A percentile compares a stretch with the other conserved stretches of the same genome.
Evolutionary conservation across 1,140 invertebrate species (phyloP).

Genomic region (Pseudomyrmex gracilis): DNA sequence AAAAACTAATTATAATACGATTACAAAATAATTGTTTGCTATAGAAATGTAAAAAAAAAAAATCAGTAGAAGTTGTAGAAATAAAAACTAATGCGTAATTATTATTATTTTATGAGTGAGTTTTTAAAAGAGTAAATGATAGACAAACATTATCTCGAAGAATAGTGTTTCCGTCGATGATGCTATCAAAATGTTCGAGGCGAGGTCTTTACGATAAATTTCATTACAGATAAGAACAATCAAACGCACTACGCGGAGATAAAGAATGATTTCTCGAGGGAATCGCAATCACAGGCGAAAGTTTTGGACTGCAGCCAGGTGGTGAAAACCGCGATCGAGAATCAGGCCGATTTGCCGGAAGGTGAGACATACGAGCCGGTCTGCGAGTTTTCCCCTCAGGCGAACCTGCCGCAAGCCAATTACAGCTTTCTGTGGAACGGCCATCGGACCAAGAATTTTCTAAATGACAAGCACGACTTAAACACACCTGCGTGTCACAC

Average conservation of each 20-base stretch:
- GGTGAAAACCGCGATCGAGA: slow-evolving; percentile 69
- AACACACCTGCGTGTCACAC: background rate
- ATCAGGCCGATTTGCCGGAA: slow-evolving; percentile 48
- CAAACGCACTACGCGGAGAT: slow-evolving; percentile 53
- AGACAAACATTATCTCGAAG: background rate
- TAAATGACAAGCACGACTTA: background rate
- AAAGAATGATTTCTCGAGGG: slow-evolving; percentile 38
- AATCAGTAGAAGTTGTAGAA: background rate
- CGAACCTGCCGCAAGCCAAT: slow-evolving; percentile 66
- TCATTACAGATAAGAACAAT: slow-evolving; percentile 46
- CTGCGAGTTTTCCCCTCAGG: slow-evolving; percentile 50
- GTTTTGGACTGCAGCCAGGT: slow-evolving; percentile 61
- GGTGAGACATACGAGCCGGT: slow-evolving; percentile 65
- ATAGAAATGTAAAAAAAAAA: background rate
- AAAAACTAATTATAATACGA: too few species aligned
- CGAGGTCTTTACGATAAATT: slow-evolving; percentile 4
- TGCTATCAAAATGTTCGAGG: background rate
- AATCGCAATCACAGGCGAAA: slow-evolving; percentile 58
- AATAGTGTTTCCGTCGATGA: background rate
- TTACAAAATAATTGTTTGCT: background rate
- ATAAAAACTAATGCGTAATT: background rate
- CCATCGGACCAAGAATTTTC: slow-evolving; percentile 30
- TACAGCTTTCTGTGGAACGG: slow-evolving; percentile 80
- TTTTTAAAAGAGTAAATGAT: background rate
- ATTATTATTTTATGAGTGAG: too few species aligned